Base-by-base conservation (phyloP, 2,797 vertebrate species). In the Eulemur mongoz region DNA sequence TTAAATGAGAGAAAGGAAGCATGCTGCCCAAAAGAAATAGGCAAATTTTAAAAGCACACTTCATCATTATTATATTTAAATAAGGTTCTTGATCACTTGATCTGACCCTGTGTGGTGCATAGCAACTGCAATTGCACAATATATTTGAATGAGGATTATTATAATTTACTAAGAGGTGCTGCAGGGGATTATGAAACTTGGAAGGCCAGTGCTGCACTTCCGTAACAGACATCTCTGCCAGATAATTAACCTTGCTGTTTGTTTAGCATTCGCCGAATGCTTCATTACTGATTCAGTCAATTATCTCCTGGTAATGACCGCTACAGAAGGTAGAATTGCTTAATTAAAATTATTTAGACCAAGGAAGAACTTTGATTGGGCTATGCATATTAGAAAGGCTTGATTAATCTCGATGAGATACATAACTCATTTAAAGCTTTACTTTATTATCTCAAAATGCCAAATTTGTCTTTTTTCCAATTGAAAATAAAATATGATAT, bases 241-340 rank as follows among this genome's bases (percentile, higher is more conserved):
- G 97, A 98, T 98, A 99, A 99, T 99, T 99, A 99, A 98, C 98
- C 98, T 98, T 98, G 97, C 97, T 98, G 97, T 98, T 99, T 99
- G 98, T 98, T 98, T 98, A 98, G 98, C 97, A 98, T 98, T 98
- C 95, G 89, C 94, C 82, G 69, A 98, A 98, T 98, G 97, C 98
- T 98, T 98, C 98, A 98, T 98, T 98, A 98, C 94, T 82, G 91
- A 98, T 98, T 98, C 98, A 98, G 98, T 98, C 98, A 99, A 98
- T 99, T 99, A 98, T 98, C 97, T 95, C 92, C 94, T 98, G 94
- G 96, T 98, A 98, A 98, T 98, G 98, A 96, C 97, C 97, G 3
- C 97, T 98, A 97, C 96, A 96, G 97, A 98, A 98, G 98, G 98
- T 97, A 98, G 97, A 98, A 97, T 98, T 98, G 97, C 97, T 98